Conservation (phyloP, 2,113 vertebrate genomes). For the Girardinichthys multiradiatus region DNA sequence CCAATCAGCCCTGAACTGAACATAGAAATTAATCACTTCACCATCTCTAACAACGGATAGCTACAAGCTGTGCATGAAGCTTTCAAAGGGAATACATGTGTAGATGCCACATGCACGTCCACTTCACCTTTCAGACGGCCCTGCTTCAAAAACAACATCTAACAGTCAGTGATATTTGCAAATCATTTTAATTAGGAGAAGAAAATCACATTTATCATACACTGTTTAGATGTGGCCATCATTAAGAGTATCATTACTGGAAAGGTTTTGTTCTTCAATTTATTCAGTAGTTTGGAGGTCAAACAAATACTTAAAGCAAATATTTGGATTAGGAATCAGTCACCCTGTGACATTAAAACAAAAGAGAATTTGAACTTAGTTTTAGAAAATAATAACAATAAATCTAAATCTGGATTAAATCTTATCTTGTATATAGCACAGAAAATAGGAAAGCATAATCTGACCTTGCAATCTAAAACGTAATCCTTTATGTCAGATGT, state of each 20-base stretch:
- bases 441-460: background rate
- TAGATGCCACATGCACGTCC: conserved; percentile 17
- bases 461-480: background rate
- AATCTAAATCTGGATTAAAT: background rate
- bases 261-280: background rate
- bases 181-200: background rate
- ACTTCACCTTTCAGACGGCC: conserved; percentile 15
- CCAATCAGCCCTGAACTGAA: conserved; percentile 71
- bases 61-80: conserved; percentile 47
- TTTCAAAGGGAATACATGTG: conserved; percentile 42
- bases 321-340: background rate
- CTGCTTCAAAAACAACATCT: conserved; percentile 1
- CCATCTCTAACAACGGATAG: conserved; percentile 63
- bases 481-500: background rate
- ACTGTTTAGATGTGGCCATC: background rate
- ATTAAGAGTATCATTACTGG: background rate
- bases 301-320: background rate
- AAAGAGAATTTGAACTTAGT: background rate
- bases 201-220: background rate
- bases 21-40: conserved; percentile 74
- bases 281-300: too few species aligned
- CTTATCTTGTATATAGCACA: background rate
- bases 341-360: background rate
- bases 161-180: background rate
- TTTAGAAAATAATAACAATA: background rate